Evolutionary conservation across 2,888 invertebrate species (phyloP), one percentile per base, ranked within the genome.

Genomic region (Polietes domitor): DNA sequence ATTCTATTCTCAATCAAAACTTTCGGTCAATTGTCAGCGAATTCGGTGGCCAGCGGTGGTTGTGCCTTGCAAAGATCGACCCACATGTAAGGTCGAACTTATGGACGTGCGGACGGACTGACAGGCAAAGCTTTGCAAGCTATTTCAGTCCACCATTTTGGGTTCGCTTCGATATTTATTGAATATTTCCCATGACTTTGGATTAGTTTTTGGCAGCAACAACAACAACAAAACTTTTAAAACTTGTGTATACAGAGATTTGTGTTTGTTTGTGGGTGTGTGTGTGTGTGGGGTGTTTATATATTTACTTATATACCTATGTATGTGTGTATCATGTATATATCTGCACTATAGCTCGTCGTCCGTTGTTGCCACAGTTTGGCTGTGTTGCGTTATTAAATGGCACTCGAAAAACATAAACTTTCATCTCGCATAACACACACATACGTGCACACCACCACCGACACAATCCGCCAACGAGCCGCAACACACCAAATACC

Each of bases 371-470:
- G 77, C 77, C 58, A 58, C 26, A 58, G n/a, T n/a, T 58, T 43
- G 63, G 26, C 17, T n/a, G 47, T 55, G 32, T 32, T 82, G 85
- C 80, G 76, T 83, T 78, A 83, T 85, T 80, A 83, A 85, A 85
- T 83, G 77, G n/a, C 75, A 72, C 85, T 85, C 85, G 37, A 72
- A 78, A n/a, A 83, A 37, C 75, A 47, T 65, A 79, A 77, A 78
- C 77, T 77, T 83, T 83, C 80, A 80, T 74, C 77, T 82, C 77
- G 55, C 63, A 63, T 37, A 37, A 10, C 37, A 3, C 37, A 12
- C n/a, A 47, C n/a, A n/a, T n/a, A 37, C 47, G 47, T 41, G 41
- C 2, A n/a, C 4, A 21, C 53, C 1, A 12, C 47, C 10, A 61
- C 61, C 15, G 21, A 55, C 21, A 55, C 5, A 55, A 28, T 61